Evolutionary conservation across 2,888 invertebrate species (phyloP).

Genomic region (Sphaeridia pumilis): DNA sequence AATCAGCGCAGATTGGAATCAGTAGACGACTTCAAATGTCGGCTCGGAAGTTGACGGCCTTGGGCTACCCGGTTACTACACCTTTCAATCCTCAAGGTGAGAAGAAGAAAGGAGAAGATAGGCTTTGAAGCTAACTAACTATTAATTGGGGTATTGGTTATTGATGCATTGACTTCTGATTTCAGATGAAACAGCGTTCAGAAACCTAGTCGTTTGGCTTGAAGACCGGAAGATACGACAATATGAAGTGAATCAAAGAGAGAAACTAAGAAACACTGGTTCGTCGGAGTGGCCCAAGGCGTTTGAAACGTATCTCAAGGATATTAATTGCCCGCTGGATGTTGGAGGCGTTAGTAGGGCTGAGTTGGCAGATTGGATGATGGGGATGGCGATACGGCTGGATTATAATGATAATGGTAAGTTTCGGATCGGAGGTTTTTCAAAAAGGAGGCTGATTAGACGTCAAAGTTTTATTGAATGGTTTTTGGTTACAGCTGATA

Average conservation of each 20-base stretch:
- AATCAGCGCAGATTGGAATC: background rate
- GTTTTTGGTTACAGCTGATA: slow-evolving; percentile 41
- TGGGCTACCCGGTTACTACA: slow-evolving; percentile 63
- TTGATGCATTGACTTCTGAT: slow-evolving; percentile 25
- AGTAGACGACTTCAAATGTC: slow-evolving; percentile 47
- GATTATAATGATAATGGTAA: slow-evolving; percentile 71
- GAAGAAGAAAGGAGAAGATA: slow-evolving; percentile 8
- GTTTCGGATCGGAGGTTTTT: slow-evolving; percentile 21
- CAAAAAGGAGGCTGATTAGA: too few species aligned
- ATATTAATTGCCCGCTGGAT: slow-evolving; percentile 52
- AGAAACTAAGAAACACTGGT: slow-evolving; percentile 55
- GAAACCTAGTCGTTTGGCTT: slow-evolving; percentile 73
- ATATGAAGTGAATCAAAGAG: slow-evolving; percentile 70
- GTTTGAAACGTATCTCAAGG: slow-evolving; percentile 60
- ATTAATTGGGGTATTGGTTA: background rate
- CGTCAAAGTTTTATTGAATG: background rate
- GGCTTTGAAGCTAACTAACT: background rate
- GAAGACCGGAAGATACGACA: slow-evolving; percentile 87
- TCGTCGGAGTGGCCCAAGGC: slow-evolving; percentile 57
- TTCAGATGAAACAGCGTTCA: slow-evolving; percentile 66
- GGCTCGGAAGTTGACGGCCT: slow-evolving; percentile 60
- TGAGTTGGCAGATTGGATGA: slow-evolving; percentile 72
- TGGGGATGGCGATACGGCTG: slow-evolving; percentile 68
- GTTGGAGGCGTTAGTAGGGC: slow-evolving; percentile 43
- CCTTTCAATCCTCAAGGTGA: slow-evolving; percentile 60